These are phyloP conservation scores for Scartelaos histophorus DNA, from an alignment of 2,113 vertebrate genomes.

Conservation along the genomic window DNA sequence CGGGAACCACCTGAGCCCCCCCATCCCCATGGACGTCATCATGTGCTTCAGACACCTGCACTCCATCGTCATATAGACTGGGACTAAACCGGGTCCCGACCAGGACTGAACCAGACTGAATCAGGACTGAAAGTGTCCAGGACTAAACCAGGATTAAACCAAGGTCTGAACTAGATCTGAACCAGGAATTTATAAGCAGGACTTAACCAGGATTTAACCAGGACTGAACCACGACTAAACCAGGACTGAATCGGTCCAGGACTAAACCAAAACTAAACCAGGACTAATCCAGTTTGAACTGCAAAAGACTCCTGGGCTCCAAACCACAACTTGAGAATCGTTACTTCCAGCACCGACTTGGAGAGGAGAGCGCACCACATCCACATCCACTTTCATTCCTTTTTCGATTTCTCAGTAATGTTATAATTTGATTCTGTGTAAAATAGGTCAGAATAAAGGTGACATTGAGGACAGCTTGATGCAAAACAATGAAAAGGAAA, in stretches of 20 bases:
- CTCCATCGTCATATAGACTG: slow-evolving; percentile 85
- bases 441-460: slow-evolving; percentile 59
- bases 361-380: background rate
- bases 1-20: slow-evolving; percentile 88
- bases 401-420: slow-evolving; percentile 23
- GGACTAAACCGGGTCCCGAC: background rate
- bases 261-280: background rate
- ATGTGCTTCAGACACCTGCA: slow-evolving; percentile 95
- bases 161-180: no score
- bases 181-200: no score
- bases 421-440: slow-evolving; percentile 38
- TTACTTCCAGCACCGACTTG: background rate
- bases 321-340: background rate
- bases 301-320: no score
- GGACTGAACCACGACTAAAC: background rate
- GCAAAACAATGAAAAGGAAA: slow-evolving; percentile 43
- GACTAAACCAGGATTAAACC: background rate
- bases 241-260: no score
- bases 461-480: slow-evolving; percentile 57
- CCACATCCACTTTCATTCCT: slow-evolving; percentile 27
- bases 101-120: background rate
- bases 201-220: background rate
- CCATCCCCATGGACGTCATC: slow-evolving; percentile 92
- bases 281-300: no score
- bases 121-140: background rate